These are phyloP conservation scores for Clitarchus hookeri DNA, from an alignment of 2,888 invertebrate species.

Conservation along the genomic window DNA sequence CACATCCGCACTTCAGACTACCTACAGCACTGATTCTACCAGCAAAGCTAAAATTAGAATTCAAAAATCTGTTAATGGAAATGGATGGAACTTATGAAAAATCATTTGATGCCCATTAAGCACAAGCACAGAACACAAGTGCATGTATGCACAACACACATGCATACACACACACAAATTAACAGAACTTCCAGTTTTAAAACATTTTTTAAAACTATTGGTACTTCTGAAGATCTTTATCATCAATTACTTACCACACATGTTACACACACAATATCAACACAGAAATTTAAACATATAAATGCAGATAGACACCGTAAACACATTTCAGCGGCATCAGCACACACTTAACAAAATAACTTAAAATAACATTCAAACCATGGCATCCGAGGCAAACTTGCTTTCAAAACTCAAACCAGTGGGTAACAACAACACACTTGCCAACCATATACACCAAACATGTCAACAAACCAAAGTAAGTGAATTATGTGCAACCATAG, in stretches of 20 bases:
- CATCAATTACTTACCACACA: not conserved
- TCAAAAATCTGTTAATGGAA: no score
- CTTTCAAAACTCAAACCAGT: not conserved
- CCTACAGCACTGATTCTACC: no score
- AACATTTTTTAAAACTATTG: no score
- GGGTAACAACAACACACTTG: not conserved
- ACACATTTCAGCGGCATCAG: not conserved
- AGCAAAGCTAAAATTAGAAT: no score
- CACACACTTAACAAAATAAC: not conserved
- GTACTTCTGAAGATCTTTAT: no score
- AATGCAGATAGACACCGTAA: not conserved
- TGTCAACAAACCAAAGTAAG: not conserved
- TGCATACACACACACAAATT: no score
- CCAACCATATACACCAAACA: not conserved
- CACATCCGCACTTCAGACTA: not conserved
- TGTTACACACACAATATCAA: not conserved
- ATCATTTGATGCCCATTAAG: not conserved
- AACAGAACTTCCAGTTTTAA: not conserved
- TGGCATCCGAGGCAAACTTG: not conserved
- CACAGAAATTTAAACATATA: not conserved
- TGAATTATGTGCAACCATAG: not conserved
- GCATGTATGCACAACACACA: not conserved
- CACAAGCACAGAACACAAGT: not conserved
- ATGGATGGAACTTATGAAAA: not conserved
- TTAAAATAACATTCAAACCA: not conserved